Base-by-base conservation (phyloP, 2,888 invertebrate species). In the Athalia rosae region DNA sequence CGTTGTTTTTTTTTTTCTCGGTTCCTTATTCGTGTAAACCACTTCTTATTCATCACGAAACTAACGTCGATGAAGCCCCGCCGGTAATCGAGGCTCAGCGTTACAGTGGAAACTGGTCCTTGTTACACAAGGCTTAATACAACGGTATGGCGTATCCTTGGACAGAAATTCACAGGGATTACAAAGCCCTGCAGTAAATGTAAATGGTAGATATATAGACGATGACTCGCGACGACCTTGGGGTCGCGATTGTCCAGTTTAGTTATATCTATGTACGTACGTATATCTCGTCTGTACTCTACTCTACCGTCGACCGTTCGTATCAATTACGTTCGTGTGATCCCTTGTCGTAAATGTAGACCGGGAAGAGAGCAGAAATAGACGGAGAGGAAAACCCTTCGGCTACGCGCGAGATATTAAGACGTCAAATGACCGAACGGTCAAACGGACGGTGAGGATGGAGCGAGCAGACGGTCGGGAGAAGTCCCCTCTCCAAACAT, bases 361-460 rank as follows among this genome's bases (percentile, higher is more conserved):
- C n/a, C 64, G 41, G 41, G 8, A 67, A 67, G 11, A 48, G 11
- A 48, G 48, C 7, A n/a, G 15, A 4, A 8, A 48, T 15, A 48
- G 9, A 56, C n/a, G 41, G 53, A 71, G 45, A n/a, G 13, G 11
- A 58, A 56, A 63, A 4, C 56, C 71, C 67, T 67, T 67, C n/a
- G 15, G 53, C 67, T 53, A 58, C 45, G 45, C 45, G 8, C 28
- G 28, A 28, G 71, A 85, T 85, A 86, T 89, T 87, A 88, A 89
- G 89, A 89, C 89, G 89, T 89, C 89, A 88, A 89, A 88, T 87
- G 86, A 87, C 87, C 85, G 84, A 86, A 87, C 85, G 71, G 71
- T 71, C 69, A 69, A 53, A 67, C 53, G 41, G 69, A 48, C 53
- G 67, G 41, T 58, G 69, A 71, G 69, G 69, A 71, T 71, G 9